Percentiles rank a stretch among this genome's conserved stretches.
phyloP scores from a whole-genome alignment of 2,888 invertebrate species.

The Oxystoma pomonae region DNA sequence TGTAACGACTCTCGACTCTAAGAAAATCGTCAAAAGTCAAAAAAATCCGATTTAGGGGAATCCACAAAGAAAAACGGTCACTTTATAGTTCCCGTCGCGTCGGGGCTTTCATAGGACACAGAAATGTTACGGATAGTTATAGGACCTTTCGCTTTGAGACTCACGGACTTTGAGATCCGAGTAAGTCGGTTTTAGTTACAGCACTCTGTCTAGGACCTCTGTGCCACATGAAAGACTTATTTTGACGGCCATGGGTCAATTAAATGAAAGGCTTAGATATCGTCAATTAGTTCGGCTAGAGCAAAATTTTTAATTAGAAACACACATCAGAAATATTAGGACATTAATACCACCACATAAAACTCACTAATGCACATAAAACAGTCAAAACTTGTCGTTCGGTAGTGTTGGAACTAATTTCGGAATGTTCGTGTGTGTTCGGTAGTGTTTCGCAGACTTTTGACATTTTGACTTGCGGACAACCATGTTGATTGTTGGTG shows the following conservation, averaged over 20 bases:
- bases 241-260: not conserved
- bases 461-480: not conserved
- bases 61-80: not conserved
- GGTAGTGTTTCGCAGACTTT: not conserved
- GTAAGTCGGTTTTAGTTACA: not conserved
- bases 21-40: not conserved
- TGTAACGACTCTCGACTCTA: not conserved
- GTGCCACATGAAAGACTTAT: not conserved
- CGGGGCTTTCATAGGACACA: not conserved
- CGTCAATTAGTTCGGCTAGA: too few species aligned
- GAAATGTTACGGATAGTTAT: not conserved
- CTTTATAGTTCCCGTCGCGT: not conserved
- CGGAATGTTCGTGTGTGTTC: not conserved
- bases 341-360: too few species aligned
- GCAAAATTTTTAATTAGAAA: too few species aligned
- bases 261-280: too few species aligned
- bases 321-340: too few species aligned
- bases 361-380: too few species aligned
- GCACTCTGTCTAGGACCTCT: not conserved
- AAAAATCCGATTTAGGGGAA: not conserved
- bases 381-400: too few species aligned
- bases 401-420: not conserved
- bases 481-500: conserved; percentile 7
- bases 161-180: not conserved
- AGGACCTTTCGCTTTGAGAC: not conserved